A percentile compares a stretch with the other conserved stretches of the same genome.
Conservation (phyloP, 2,797 vertebrate genomes). For the Oreochromis grahami region DNA sequence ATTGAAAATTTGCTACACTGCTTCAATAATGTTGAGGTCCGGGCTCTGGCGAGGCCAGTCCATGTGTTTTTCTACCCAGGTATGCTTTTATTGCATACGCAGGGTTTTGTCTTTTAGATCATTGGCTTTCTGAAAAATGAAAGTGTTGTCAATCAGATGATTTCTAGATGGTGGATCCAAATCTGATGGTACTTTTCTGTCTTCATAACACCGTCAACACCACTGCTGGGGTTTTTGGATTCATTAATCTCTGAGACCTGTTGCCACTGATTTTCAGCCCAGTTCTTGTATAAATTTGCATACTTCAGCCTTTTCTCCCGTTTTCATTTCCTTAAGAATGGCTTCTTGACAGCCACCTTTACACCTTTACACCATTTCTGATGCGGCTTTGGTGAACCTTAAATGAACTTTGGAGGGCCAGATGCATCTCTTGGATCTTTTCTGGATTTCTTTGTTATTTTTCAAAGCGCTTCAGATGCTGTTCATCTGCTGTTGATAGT, state of each 20-base stretch:
- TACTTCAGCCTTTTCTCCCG: neutral
- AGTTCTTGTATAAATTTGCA: neutral
- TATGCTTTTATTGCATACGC: neutral
- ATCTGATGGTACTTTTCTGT: neutral
- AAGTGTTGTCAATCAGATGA: neutral
- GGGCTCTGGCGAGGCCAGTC: neutral
- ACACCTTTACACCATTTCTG: neutral
- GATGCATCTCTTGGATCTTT: neutral
- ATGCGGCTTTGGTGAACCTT: neutral
- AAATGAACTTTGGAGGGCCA: neutral
- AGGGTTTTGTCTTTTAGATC: neutral
- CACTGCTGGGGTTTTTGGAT: neutral
- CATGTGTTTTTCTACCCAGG: neutral
- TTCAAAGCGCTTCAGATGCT: neutral
- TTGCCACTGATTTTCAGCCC: neutral
- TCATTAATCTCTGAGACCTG: accelerated
- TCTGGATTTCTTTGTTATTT: neutral
- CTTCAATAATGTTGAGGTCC: neutral
- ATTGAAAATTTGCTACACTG: neutral
- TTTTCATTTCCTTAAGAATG: neutral
- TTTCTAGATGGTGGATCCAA: neutral
- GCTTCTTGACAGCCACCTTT: neutral
- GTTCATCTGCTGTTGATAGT: neutral
- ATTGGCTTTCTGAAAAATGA: neutral
- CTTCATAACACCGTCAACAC: neutral